These are phyloP conservation scores for Recurvirostra avosetta DNA, from an alignment of 2,113 vertebrate species.

Conservation along the genomic window DNA sequence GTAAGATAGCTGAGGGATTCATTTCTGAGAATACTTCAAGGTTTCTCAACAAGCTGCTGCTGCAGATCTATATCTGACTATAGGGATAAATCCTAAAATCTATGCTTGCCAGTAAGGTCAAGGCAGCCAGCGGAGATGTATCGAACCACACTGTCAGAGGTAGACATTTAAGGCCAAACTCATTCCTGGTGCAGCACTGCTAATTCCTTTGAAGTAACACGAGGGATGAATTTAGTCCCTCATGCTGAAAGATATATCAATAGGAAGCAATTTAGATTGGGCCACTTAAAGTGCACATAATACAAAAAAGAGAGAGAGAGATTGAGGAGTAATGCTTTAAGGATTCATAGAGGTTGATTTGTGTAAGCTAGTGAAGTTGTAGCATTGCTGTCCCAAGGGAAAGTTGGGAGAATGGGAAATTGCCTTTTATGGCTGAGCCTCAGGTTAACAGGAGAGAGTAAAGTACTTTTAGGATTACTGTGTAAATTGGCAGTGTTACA, in stretches of 20 bases:
- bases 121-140: slow-evolving; percentile 55
- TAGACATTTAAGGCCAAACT: slow-evolving; percentile 40
- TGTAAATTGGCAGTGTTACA: not conserved
- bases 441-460: not conserved
- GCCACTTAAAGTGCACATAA: slow-evolving; percentile 56
- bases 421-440: not conserved
- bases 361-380: slow-evolving; percentile 1
- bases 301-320: slow-evolving; percentile 45
- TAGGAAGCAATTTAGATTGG: slow-evolving; percentile 71
- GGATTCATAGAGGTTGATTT: slow-evolving; percentile 41
- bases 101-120: slow-evolving; percentile 69
- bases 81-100: slow-evolving; percentile 70
- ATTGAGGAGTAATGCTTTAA: slow-evolving; percentile 10
- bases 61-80: slow-evolving; percentile 65
- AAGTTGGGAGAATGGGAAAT: slow-evolving; percentile 14
- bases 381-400: not conserved
- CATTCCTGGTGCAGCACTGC: slow-evolving; percentile 28
- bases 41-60: slow-evolving; percentile 53
- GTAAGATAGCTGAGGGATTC: slow-evolving; percentile 5
- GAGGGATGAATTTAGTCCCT: slow-evolving; percentile 57
- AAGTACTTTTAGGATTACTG: not conserved
- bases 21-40: slow-evolving; percentile 65
- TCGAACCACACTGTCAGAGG: slow-evolving; percentile 60
- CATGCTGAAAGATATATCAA: slow-evolving; percentile 65
- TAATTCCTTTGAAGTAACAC: slow-evolving; percentile 58